Base-by-base conservation (phyloP, 2,888 invertebrate genomes). In the Anagyrus pseudococci region DNA sequence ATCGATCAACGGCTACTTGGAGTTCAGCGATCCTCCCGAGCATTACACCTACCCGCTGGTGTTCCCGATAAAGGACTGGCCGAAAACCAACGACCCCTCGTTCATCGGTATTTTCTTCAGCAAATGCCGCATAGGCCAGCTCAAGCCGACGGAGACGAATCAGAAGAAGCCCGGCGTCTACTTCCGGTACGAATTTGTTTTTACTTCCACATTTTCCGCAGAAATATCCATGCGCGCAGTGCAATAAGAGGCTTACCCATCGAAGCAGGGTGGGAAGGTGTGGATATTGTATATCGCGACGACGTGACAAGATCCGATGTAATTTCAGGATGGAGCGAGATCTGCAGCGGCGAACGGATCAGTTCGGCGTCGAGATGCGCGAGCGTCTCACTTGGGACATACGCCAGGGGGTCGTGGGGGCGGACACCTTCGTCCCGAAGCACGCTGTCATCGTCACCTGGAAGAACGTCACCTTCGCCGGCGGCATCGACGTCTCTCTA, bases 71-170 rank as follows among this genome's bases (percentile, higher is more conserved):
- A 88, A 89, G 70, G 93, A 94, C 71, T 96, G 94, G 93, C 95
- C 96, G 0, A 84, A 83, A 64, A 85, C 88, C 69, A 91, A 92
- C 72, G 96, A 97, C 81, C 96, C 96, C 0, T 89, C 94, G 0
- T 95, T 97, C 80, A 96, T 97, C 69, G 96, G 96, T 0, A 94
- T 96, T 67, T 96, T 93, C 84, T 93, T 91, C 82, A 93, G 93
- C 78, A 93, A 92, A 77, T 94, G 93, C 75, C 88, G 93, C 55
- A 89, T 93, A 49, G 94, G 94, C 13, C 85, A 84, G 54, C 83
- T 89, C 60, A 84, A 89, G 64, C 85, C 86, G 0, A 88, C 88
- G 19, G 94, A 95, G 70, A 81, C 88, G 2, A 93, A 94, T 77
- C 87, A 87, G 73, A 86, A 92, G 66, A 83, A 84, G 56, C 90